Evolutionary conservation across 23 tunicate species (phyloP).

Genomic region (Trididemnum miniatum): DNA sequence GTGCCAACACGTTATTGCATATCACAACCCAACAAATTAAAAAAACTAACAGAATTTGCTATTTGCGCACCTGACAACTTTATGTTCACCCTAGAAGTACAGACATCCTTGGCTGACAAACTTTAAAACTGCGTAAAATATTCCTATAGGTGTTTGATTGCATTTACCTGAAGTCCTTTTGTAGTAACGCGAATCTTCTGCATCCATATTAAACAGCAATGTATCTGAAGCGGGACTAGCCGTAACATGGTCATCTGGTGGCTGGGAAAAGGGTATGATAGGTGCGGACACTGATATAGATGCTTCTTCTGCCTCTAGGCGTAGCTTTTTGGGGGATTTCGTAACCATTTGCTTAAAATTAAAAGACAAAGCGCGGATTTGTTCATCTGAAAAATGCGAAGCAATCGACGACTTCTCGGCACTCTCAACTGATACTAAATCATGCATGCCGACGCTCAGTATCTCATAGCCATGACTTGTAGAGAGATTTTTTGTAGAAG

Average conservation of each 20-base stretch:
- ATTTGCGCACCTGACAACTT: too few relatives aligned
- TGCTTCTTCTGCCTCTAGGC: background rate
- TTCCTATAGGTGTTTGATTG: too few relatives aligned
- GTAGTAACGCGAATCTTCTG: slow-evolving; percentile 8
- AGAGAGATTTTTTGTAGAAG: background rate
- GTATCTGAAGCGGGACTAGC: background rate
- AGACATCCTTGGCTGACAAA: too few relatives aligned
- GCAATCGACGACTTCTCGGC: background rate
- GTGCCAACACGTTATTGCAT: too few relatives aligned
- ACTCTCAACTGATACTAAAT: background rate
- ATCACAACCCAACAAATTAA: too few relatives aligned
- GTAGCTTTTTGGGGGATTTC: background rate
- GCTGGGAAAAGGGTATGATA: background rate
- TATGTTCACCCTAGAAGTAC: too few relatives aligned
- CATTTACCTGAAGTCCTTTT: background rate
- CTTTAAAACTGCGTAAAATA: too few relatives aligned
- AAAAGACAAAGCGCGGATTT: slow-evolving; percentile 38
- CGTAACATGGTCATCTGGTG: background rate
- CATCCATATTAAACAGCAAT: slow-evolving; percentile 15
- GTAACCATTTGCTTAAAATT: slow-evolving; percentile 13
- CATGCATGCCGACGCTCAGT: slow-evolving; percentile 56
- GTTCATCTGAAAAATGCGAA: background rate
- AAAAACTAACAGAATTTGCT: too few relatives aligned
- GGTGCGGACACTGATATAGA: background rate
- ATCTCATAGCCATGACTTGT: slow-evolving; percentile 26